A percentile compares a stretch with the other conserved stretches of the same genome.
phyloP scores from a whole-genome alignment of 2,113 vertebrate genomes.

The Salvelinus sp. region DNA sequence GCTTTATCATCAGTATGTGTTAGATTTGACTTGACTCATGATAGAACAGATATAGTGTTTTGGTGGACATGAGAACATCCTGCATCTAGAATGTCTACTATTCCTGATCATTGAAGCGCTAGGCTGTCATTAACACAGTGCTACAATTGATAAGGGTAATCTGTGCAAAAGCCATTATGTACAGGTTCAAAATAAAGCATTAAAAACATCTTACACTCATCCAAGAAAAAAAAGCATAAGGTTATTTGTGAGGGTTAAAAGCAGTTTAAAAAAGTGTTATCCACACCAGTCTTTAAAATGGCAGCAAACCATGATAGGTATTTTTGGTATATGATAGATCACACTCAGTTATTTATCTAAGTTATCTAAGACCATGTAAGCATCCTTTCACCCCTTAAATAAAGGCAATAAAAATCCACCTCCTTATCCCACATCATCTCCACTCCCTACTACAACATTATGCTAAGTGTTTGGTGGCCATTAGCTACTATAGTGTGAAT shows the following conservation, averaged over 20 bases:
- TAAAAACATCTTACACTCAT: conserved; percentile 2
- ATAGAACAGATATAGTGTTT: background rate
- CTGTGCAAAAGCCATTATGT: background rate
- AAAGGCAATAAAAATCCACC: background rate
- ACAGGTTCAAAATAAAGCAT: background rate
- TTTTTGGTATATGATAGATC: background rate
- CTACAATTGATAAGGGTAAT: background rate
- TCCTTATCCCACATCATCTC: background rate
- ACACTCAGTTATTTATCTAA: background rate
- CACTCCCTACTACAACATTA: background rate
- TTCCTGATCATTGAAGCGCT: background rate
- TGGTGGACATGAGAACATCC: background rate
- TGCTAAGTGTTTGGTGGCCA: background rate
- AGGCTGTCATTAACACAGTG: conserved; percentile 1
- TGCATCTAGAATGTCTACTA: too few species aligned
- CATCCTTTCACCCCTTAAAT: too few species aligned
- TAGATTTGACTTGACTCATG: too few species aligned
- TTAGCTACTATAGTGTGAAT: background rate
- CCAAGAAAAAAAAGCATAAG: too few species aligned
- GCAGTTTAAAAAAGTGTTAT: too few species aligned
- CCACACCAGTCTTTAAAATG: background rate
- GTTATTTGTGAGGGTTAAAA: too few species aligned
- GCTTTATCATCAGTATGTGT: too few species aligned
- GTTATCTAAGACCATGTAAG: background rate
- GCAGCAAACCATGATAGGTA: background rate